Percentiles rank a stretch among this genome's conserved stretches.
Evolutionary conservation across 2,888 invertebrate genomes (phyloP).

Genomic region (Tridacna gigas): DNA sequence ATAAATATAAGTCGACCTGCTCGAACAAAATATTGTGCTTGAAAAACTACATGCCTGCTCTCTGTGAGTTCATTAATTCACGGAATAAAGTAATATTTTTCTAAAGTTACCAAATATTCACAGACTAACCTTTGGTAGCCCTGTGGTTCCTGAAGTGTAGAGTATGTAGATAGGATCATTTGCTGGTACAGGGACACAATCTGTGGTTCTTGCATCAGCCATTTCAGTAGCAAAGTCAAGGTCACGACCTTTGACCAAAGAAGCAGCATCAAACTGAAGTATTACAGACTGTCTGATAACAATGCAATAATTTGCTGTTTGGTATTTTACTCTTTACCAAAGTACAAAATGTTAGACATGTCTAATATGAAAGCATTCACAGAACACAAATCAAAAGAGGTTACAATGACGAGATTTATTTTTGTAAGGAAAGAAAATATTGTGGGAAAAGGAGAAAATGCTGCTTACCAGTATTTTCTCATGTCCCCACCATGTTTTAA

Average conservation of each 20-base stretch:
- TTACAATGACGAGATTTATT: no score
- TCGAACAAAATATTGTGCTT: no score
- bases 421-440: no score
- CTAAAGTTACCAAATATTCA: background rate
- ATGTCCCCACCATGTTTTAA: no score
- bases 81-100: no score
- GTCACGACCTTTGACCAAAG: conserved; percentile 87
- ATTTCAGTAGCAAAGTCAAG: conserved; percentile 91
- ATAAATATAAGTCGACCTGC: no score
- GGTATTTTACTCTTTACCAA: background rate
- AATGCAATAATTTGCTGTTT: background rate
- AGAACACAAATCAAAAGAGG: no score
- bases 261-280: conserved; percentile 75
- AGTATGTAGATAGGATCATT: conserved; percentile 96
- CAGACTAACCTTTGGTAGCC: conserved; percentile 80
- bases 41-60: no score
- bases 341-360: background rate
- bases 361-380: no score
- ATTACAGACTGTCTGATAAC: background rate
- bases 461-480: no score
- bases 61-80: no score
- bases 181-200: conserved; percentile 94
- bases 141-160: conserved; percentile 91
- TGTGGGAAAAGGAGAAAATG: no score
- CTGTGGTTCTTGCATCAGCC: conserved; percentile 87